These are phyloP conservation scores for Cerastis rubricosa DNA, from an alignment of 2,888 invertebrate species.

Conservation along the genomic window DNA sequence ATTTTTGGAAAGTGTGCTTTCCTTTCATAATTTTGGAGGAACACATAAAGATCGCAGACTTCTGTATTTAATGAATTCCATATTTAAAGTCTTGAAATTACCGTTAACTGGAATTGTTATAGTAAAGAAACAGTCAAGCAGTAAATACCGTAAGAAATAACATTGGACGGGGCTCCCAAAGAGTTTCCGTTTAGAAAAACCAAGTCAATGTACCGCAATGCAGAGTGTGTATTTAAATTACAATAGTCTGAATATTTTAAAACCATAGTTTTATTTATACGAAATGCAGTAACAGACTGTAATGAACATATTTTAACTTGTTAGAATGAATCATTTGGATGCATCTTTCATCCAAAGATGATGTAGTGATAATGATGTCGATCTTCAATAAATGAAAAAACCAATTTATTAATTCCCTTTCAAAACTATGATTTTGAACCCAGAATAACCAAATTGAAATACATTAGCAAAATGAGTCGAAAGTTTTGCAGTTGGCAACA, in stretches of 20 bases:
- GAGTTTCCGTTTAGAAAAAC: not conserved
- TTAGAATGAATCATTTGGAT: not conserved
- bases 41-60: not conserved
- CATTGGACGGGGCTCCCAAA: not conserved
- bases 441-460: slow-evolving; percentile 29
- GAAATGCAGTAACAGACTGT: not conserved
- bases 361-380: not conserved
- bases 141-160: not conserved
- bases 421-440: slow-evolving; percentile 5
- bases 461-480: slow-evolving; percentile 52
- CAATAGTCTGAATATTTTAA: not conserved
- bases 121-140: not conserved
- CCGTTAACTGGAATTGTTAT: not conserved
- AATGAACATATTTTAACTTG: not conserved
- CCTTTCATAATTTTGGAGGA: slow-evolving; percentile 20
- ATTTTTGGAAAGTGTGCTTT: slow-evolving; percentile 47
- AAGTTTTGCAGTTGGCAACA: slow-evolving; percentile 52
- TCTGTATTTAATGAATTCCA: not conserved
- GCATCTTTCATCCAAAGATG: not conserved
- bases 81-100: not conserved
- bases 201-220: slow-evolving; percentile 1
- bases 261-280: not conserved
- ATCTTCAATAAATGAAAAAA: not conserved
- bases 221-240: not conserved
- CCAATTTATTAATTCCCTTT: not conserved